These are phyloP conservation scores for Copidosoma floridanum DNA, from an alignment of 1,140 invertebrate species.

Conservation along the genomic window DNA sequence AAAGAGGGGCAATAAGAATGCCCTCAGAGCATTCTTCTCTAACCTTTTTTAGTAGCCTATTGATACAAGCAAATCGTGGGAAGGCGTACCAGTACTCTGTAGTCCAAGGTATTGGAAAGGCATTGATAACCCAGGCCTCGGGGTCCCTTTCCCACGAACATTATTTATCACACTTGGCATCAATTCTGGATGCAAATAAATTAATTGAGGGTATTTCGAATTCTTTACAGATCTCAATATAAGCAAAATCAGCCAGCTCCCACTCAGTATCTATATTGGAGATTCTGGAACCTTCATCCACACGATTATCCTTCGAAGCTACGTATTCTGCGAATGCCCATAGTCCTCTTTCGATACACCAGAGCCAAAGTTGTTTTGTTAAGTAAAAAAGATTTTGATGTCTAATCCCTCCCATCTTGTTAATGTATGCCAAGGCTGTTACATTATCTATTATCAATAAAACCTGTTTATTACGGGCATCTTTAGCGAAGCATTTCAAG, in stretches of 20 bases:
- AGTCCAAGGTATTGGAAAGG: background rate
- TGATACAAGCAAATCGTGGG: background rate
- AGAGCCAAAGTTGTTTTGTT: slow-evolving; percentile 31
- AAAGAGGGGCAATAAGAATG: background rate
- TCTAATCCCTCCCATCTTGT: slow-evolving; percentile 32
- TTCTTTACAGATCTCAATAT: slow-evolving; percentile 15
- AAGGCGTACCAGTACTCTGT: background rate
- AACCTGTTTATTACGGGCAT: slow-evolving; percentile 35
- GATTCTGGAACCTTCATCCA: slow-evolving; percentile 30
- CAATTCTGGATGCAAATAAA: slow-evolving; percentile 30
- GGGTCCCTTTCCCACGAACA: background rate
- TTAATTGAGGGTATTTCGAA: slow-evolving; percentile 30
- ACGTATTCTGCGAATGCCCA: slow-evolving; percentile 36
- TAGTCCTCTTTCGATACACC: slow-evolving; percentile 28
- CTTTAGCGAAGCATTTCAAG: background rate
- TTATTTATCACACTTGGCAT: slow-evolving; percentile 18
- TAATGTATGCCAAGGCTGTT: slow-evolving; percentile 34
- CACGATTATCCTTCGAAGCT: slow-evolving; percentile 25
- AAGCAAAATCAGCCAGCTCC: slow-evolving; percentile 10
- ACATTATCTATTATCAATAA: slow-evolving; percentile 39
- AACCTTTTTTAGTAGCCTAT: slow-evolving; percentile 1
- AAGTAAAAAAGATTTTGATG: slow-evolving; percentile 24
- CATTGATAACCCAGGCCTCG: background rate
- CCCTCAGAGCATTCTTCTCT: slow-evolving; percentile 2
- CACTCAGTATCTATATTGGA: slow-evolving; percentile 15